Base-by-base conservation (phyloP, 2,797 vertebrate genomes). In the Malacoctenus gilli region DNA sequence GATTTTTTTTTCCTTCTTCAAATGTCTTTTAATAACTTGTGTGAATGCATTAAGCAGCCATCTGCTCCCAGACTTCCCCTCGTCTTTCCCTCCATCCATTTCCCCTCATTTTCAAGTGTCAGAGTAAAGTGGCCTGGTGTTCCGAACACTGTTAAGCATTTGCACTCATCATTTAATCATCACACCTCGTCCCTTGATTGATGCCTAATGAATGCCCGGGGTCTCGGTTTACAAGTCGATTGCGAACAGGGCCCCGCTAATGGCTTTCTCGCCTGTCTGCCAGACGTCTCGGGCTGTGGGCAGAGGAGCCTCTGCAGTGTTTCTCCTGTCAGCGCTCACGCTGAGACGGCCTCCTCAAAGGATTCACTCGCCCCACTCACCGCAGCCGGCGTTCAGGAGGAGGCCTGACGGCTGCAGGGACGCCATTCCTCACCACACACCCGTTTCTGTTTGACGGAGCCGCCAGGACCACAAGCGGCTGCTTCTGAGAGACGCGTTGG, bases 171-270 rank as follows among this genome's bases (percentile, higher is more conserved):
- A 90, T 87, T 91, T 94, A 93, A 94, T 95, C 89, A 92, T 90
- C 91, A 93, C 89, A 91, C 86, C 86, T 89, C 75, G 19, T 82
- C 86, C 89, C 91, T 89, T 92, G 92, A 94, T 78, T 92, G 92
- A 93, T 77, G 84, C 85, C 72, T 90, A 93, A 94, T 93, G 92
- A 95, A 92, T 93, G 93, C 89, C 92, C 90, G 81, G 91, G 90
- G 90, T 90, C 92, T 93, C 86, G 83, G 92, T 90, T 93, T 93
- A 90, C 91, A 91, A 91, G 89, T 86, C 90, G 90, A 92, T 92
- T 91, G 90, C 92, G 93, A 94, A 94, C 92, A 90, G 86, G 93
- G 91, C 85, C 85, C 84, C 91, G 91, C 92, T 95, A 95, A 95
- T 95, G 91, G 93, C 9, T 86, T 86, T 78, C n/a, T 89, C 9